Evolutionary conservation across 2,113 vertebrate genomes (phyloP).

Genomic region (Cichladusa arquata): DNA sequence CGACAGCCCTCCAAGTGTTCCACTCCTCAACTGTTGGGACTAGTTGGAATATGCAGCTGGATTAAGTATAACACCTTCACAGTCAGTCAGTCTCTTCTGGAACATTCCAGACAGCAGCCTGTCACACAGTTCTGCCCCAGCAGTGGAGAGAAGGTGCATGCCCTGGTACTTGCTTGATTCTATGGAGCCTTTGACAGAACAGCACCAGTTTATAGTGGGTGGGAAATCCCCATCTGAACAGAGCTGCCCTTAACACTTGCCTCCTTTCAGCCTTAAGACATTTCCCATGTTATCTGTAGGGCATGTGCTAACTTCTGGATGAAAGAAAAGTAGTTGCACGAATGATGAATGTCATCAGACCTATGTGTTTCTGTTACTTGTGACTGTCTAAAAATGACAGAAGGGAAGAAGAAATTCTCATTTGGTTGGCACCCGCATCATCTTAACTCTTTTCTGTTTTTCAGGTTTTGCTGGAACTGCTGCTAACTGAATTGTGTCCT

Average conservation of each 20-base stretch:
- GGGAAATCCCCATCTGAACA: neutral
- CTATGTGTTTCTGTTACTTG: neutral
- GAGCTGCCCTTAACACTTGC: neutral
- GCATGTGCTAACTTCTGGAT: neutral
- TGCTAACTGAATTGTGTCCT: constrained; percentile 91
- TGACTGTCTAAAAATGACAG: neutral
- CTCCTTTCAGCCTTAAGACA: neutral
- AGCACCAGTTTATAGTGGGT: neutral
- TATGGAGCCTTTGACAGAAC: accelerated
- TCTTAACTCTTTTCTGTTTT: neutral
- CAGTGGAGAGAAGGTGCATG: accelerated
- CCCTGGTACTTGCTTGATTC: neutral
- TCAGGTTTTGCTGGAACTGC: constrained; percentile 92
- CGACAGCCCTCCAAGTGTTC: neutral
- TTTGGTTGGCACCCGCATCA: neutral
- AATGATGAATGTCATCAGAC: neutral
- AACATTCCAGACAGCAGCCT: neutral
- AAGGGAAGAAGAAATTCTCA: neutral
- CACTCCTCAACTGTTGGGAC: neutral
- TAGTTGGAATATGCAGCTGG: neutral
- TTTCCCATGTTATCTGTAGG: neutral
- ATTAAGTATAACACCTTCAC: neutral
- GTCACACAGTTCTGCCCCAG: neutral
- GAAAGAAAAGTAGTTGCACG: neutral
- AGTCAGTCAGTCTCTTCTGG: neutral